Evolutionary conservation across 2,113 vertebrate genomes (phyloP), one percentile per base, ranked within the genome.

Genomic region (Pelecanus crispus): DNA sequence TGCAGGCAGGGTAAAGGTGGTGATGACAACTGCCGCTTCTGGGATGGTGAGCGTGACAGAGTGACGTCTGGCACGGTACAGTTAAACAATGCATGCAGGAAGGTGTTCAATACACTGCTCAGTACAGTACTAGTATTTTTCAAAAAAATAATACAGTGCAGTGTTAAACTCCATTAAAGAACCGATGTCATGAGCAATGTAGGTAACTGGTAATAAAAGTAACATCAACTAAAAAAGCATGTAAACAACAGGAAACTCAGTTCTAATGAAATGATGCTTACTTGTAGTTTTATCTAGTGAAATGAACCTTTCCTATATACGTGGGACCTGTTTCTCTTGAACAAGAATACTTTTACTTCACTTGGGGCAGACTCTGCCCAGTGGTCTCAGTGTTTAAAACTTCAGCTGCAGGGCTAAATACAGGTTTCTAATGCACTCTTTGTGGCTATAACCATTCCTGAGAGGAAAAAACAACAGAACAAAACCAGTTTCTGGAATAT

Each of bases 11-110:
- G 8, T 90, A 62, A 68, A 52, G 29, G 17, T 26, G 34, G 36
- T 44, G 42, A 80, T 32, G 28, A 36, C 9, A 79, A 9, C 62
- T 58, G 52, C 71, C 59, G 44, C 49, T 68, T 78, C 86, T 65
- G 49, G 44, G 25, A 38, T 2, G 5, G 55, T 0, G 0, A 66
- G 24, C 2, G 17, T 75, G 47, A 32, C n/a, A 65, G 29, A 29
- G 21, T 24, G 36, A 52, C 1, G 2, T 29, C 49, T 91, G 83
- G 38, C 50, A 86, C 66, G 20, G 8, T 18, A 11, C 21, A 66
- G 18, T 87, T 68, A 61, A n/a, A 36, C 34, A 31, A 8, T 1
- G 1, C 34, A 8, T 5, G 6, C 1, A 5, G 20, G 22, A 91
- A 13, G 0, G 2, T 42, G n/a, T 22, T 73, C 44, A 63, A 18